These are phyloP conservation scores for Oryzias curvinotus DNA, from an alignment of 2,113 vertebrate species.

Conservation along the genomic window DNA sequence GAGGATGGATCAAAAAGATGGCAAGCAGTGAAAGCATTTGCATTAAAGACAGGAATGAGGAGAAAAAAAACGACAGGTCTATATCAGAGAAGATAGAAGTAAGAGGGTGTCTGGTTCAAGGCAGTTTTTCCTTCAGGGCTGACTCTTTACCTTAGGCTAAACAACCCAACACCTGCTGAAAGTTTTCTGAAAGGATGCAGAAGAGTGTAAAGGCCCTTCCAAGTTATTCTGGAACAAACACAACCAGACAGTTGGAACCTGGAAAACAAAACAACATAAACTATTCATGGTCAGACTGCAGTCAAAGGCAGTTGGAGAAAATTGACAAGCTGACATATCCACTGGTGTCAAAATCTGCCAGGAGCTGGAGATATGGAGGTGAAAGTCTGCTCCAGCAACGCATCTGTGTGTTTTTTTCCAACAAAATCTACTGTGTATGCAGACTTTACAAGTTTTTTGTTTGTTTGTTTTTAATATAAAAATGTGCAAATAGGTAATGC, in stretches of 20 bases:
- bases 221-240: constrained; percentile 71
- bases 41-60: constrained; percentile 38
- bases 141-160: constrained; percentile 67
- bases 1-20: constrained; percentile 41
- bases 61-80: constrained; percentile 13
- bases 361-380: constrained; percentile 81
- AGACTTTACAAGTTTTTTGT: constrained; percentile 25
- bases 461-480: constrained; percentile 14
- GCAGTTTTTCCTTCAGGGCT: constrained; percentile 57
- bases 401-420: constrained; percentile 14
- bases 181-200: constrained; percentile 71
- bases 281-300: constrained; percentile 76
- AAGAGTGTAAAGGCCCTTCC: constrained; percentile 57
- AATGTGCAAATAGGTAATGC: constrained; percentile 20
- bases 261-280: constrained; percentile 78
- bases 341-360: constrained; percentile 81
- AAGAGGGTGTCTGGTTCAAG: constrained; percentile 48
- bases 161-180: constrained; percentile 69
- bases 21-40: constrained; percentile 35
- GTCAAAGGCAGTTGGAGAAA: constrained; percentile 71
- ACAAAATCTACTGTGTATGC: constrained; percentile 10
- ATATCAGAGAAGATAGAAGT: constrained; percentile 26
- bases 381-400: constrained; percentile 64
- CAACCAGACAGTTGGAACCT: constrained; percentile 70
- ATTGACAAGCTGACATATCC: constrained; percentile 77